Evolutionary conservation across 2,797 vertebrate genomes (phyloP).

Genomic region (Leptoclinus maculatus): DNA sequence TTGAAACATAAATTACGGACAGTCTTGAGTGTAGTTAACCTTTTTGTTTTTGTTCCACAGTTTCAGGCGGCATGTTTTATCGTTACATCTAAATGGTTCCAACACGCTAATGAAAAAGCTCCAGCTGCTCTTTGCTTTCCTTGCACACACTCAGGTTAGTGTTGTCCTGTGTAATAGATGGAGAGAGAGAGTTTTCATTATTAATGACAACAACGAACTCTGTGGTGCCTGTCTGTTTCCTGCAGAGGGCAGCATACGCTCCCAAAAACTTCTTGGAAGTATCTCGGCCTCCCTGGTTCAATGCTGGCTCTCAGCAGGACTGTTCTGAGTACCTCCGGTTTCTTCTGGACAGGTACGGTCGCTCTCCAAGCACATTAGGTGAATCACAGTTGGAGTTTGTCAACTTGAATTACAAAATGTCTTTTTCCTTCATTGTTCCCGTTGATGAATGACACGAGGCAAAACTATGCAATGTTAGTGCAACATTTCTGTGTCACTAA

Average conservation of each 20-base stretch:
- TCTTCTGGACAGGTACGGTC: slow-evolving; percentile 94
- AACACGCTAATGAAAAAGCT: slow-evolving; percentile 96
- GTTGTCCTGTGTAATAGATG: not conserved
- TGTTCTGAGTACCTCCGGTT: slow-evolving; percentile 98
- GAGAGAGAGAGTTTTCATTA: too few species aligned
- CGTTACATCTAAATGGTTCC: slow-evolving; percentile 91
- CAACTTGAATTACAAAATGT: not conserved
- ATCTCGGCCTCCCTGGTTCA: slow-evolving; percentile 98
- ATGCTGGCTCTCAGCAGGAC: slow-evolving; percentile 95
- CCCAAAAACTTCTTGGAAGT: slow-evolving; percentile 95
- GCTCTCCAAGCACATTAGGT: not conserved
- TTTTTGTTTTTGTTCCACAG: slow-evolving; percentile 71
- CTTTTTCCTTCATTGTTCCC: not conserved
- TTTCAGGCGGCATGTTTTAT: slow-evolving; percentile 96
- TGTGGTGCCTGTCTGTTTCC: slow-evolving; percentile 30
- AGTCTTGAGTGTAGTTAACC: slow-evolving; percentile 1
- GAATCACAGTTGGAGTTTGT: not conserved
- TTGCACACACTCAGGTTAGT: slow-evolving; percentile 96
- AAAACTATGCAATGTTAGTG: not conserved
- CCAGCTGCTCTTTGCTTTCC: slow-evolving; percentile 97
- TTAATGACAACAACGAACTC: too few species aligned
- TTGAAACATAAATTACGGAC: not conserved
- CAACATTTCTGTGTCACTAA: not conserved
- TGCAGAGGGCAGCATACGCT: slow-evolving; percentile 95
- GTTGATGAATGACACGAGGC: not conserved